Conservation (phyloP, 2,888 invertebrate genomes). For the Eurytoma adleriae region DNA sequence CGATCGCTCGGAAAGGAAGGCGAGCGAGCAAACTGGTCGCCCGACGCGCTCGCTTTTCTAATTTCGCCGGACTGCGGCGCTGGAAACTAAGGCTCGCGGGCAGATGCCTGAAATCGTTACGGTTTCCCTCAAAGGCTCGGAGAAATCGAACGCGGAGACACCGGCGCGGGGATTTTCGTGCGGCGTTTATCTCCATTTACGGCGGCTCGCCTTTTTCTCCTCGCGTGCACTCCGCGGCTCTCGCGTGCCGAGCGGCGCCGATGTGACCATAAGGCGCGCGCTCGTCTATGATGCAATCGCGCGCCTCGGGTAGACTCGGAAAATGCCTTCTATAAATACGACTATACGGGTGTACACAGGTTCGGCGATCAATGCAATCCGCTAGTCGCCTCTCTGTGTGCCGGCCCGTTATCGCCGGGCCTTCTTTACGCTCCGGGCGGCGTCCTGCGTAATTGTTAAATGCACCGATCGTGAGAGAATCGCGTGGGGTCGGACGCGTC, state of each 20-base stretch:
- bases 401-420: background rate
- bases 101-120: slow-evolving; percentile 44
- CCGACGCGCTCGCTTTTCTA: slow-evolving; percentile 11
- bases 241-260: background rate
- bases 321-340: slow-evolving; percentile 21
- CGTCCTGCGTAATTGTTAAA: slow-evolving; percentile 45
- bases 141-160: slow-evolving; percentile 48
- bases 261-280: slow-evolving; percentile 39
- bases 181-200: slow-evolving; percentile 49
- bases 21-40: background rate
- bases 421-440: background rate
- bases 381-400: background rate
- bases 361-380: slow-evolving; percentile 5
- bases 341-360: background rate
- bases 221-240: background rate
- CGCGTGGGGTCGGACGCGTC: slow-evolving; percentile 27
- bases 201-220: slow-evolving; percentile 42
- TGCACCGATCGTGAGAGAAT: slow-evolving; percentile 43
- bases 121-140: slow-evolving; percentile 20
- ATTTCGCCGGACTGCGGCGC: background rate
- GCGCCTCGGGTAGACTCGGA: background rate
- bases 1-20: background rate
- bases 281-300: slow-evolving; percentile 5
- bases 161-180: slow-evolving; percentile 21
- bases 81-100: background rate